phyloP scores from a whole-genome alignment of 2,797 vertebrate genomes.

The Lithobates pipiens region DNA sequence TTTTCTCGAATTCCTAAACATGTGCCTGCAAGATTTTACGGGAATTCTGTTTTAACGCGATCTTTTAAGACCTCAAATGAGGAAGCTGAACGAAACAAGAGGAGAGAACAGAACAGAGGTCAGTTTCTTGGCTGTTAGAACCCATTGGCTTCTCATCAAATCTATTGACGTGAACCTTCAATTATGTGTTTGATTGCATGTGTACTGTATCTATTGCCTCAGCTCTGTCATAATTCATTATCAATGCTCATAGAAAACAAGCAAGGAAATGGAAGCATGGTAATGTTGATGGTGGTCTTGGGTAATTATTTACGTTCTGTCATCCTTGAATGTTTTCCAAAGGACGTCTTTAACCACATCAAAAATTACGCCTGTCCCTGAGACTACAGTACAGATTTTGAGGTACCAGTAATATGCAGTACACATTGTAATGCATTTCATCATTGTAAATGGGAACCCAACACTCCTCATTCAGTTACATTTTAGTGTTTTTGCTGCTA shows the following conservation, averaged over 20 bases:
- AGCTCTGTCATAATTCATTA: not conserved
- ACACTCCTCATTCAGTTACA: no score
- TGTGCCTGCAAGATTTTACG: constrained; percentile 72
- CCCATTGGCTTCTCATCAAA: not conserved
- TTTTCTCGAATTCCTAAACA: constrained; percentile 66
- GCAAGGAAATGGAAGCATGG: not conserved
- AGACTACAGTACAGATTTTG: no score
- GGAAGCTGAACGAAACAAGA: constrained; percentile 57
- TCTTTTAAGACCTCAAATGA: constrained; percentile 61
- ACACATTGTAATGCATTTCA: no score
- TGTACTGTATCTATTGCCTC: not conserved
- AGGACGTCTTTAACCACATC: no score
- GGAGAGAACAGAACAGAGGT: constrained; percentile 73
- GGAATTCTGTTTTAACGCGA: constrained; percentile 66
- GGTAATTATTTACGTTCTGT: no score
- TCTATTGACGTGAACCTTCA: not conserved
- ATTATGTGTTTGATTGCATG: not conserved
- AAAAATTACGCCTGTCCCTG: no score
- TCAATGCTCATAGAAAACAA: not conserved
- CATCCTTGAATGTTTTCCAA: no score
- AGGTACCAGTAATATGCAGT: no score
- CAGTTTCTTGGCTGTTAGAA: constrained; percentile 60
- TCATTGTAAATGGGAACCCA: no score
- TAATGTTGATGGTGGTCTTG: not conserved
- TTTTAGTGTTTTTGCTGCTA: no score